phyloP scores from a whole-genome alignment of 2,888 invertebrate species.

The Ormyrus pomaceus region DNA sequence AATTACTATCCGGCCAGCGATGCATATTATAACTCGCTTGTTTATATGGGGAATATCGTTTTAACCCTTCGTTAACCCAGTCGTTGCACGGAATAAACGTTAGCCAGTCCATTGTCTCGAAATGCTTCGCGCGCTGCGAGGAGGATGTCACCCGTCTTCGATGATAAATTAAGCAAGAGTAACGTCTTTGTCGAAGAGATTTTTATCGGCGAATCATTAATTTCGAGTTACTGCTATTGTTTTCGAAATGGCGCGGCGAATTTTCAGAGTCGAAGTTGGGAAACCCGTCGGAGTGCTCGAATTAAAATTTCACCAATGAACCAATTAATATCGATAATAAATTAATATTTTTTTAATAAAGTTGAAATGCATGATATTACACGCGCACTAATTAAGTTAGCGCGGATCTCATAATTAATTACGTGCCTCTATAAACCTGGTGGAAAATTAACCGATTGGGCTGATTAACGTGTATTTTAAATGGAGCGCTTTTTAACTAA shows the following conservation, averaged over 20 bases:
- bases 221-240: conserved; percentile 28
- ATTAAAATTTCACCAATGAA: no score
- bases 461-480: no score
- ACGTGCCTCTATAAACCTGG: no score
- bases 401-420: no score
- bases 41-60: conserved; percentile 8
- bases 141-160: not conserved
- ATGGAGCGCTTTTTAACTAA: no score
- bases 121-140: not conserved
- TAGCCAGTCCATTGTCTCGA: conserved; percentile 28
- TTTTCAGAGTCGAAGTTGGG: no score
- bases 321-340: no score
- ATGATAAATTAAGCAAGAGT: conserved; percentile 18
- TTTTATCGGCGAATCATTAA: conserved; percentile 1
- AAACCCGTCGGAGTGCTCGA: no score
- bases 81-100: not conserved
- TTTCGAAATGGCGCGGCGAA: not conserved
- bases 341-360: no score
- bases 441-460: no score
- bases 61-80: conserved; percentile 37
- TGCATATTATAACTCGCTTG: conserved; percentile 27
- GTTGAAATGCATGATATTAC: no score
- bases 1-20: conserved; percentile 26
- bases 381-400: no score
- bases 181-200: not conserved